Percentiles rank a stretch among this genome's conserved stretches.
These are phyloP conservation scores for Pongo abelii DNA, from an alignment of 2,113 vertebrate genomes.

Conservation along the genomic window DNA sequence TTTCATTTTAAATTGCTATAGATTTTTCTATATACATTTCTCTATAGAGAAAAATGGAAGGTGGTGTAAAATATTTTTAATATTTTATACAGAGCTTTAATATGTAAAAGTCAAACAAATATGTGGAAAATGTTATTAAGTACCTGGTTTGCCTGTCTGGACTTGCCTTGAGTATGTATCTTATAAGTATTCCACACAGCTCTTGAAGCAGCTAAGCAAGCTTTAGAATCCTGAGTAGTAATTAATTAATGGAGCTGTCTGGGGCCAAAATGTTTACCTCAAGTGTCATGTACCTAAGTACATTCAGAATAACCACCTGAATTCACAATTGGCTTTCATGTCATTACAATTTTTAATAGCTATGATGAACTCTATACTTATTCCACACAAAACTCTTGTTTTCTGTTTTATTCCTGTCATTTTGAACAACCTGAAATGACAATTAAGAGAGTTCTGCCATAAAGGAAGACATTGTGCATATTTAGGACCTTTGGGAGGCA, in stretches of 20 bases:
- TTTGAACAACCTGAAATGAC: constrained; percentile 48
- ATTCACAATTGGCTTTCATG: constrained; percentile 71
- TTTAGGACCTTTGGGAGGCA: neutral
- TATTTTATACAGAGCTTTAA: constrained; percentile 18
- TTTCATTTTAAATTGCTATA: constrained; percentile 57
- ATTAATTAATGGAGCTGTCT: constrained; percentile 78
- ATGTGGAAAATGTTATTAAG: neutral
- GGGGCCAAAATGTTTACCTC: constrained; percentile 73
- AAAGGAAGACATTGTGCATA: neutral
- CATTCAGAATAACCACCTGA: constrained; percentile 70
- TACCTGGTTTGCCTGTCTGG: constrained; percentile 10
- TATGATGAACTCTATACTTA: constrained; percentile 49
- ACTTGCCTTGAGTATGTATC: constrained; percentile 32
- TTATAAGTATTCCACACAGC: constrained; percentile 40
- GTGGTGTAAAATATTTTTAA: constrained; percentile 17
- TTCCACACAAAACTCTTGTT: constrained; percentile 54
- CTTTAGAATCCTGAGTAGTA: constrained; percentile 65
- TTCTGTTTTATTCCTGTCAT: constrained; percentile 60
- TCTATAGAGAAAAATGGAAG: constrained; percentile 35
- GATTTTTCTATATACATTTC: constrained; percentile 26
- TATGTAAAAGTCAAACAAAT: constrained; percentile 46
- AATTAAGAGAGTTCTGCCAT: constrained; percentile 64
- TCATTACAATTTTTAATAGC: constrained; percentile 76
- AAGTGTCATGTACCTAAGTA: constrained; percentile 53
- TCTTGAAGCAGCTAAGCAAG: constrained; percentile 40